These are phyloP conservation scores for Merops nubicus DNA, from an alignment of 2,113 vertebrate species.

Conservation along the genomic window DNA sequence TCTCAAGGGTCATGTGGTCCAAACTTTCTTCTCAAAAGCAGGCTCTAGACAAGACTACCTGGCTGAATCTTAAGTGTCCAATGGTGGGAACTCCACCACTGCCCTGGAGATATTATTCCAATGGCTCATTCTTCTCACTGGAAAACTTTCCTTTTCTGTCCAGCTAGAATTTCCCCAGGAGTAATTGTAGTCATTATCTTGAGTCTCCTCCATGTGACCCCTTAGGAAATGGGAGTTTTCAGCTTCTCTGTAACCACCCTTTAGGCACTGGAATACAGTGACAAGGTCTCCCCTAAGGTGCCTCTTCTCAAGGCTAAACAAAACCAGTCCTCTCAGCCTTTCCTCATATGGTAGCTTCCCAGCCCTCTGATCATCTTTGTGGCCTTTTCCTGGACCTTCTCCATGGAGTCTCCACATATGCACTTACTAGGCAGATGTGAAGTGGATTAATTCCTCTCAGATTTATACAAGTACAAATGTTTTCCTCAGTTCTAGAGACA, in stretches of 20 bases:
- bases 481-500: neutral
- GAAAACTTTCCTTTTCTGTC: neutral
- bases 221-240: no score
- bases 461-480: neutral
- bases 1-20: neutral
- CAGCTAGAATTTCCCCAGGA: neutral
- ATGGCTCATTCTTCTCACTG: neutral
- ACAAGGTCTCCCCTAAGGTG: neutral
- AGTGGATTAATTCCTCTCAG: neutral
- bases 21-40: neutral
- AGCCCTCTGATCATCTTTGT: no score
- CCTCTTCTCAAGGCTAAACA: no score
- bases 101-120: neutral
- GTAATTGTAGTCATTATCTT: neutral
- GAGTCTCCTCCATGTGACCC: no score
- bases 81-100: neutral
- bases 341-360: no score
- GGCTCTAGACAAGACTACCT: no score
- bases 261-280: neutral
- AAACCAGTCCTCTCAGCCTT: no score
- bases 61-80: neutral
- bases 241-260: neutral
- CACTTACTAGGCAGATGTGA: neutral
- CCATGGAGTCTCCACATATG: neutral
- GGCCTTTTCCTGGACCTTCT: no score